Evolutionary conservation across 2,113 vertebrate species (phyloP).

Genomic region (Chitala chitala): DNA sequence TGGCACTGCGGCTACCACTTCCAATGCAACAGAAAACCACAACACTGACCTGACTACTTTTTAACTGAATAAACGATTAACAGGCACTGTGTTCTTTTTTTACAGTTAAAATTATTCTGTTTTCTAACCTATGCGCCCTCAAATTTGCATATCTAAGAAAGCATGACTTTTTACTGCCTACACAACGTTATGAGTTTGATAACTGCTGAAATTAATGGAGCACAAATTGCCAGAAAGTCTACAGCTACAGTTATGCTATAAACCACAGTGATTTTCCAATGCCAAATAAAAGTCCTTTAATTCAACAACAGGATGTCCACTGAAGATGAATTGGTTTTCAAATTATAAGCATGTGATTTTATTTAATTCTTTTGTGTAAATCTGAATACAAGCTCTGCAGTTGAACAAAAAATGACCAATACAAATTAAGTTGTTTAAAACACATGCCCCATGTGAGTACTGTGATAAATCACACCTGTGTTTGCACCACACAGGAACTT

Average conservation of each 20-base stretch:
- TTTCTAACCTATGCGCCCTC: no score
- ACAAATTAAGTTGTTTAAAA: no score
- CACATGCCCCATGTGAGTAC: no score
- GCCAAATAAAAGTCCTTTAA: not conserved
- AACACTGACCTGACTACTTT: not conserved
- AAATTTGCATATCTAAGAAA: not conserved
- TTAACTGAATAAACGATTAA: not conserved
- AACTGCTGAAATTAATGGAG: not conserved
- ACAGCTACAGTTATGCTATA: not conserved
- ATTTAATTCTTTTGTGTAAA: no score
- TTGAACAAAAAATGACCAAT: no score
- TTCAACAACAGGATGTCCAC: not conserved
- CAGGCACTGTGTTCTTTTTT: not conserved
- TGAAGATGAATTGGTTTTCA: not conserved
- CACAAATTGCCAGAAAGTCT: conserved; percentile 2
- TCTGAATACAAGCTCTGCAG: no score
- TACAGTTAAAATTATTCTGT: not conserved
- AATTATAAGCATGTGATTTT: no score
- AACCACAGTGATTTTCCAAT: not conserved
- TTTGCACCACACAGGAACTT: not conserved
- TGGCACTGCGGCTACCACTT: not conserved
- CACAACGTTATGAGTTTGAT: not conserved
- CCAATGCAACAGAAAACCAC: not conserved
- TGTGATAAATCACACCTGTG: not conserved
- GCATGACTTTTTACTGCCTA: not conserved